Evolutionary conservation across 2,797 vertebrate genomes (phyloP), one percentile per base, ranked within the genome.

Genomic region (Ctenosaura bakeri): DNA sequence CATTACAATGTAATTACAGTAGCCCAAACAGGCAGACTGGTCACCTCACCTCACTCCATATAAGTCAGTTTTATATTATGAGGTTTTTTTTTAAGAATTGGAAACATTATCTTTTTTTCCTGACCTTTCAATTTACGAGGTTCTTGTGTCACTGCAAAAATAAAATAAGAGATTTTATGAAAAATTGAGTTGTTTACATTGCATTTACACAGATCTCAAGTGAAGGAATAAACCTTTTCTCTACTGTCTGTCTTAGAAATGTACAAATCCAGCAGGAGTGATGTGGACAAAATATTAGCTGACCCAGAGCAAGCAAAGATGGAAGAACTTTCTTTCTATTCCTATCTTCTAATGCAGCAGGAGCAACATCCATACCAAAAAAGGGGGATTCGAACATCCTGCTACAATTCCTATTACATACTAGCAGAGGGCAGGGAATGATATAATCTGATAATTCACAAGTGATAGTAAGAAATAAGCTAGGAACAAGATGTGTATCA

Each of bases 111-210:
- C 38, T 64, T 89, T 66, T 35, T 52, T 83, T 77, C 26, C 88
- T 66, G 29, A 78, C 59, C 46, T 78, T 89, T 83, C 46, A 24
- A 69, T 32, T 87, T 88, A 80, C 29, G 82, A 42, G 24, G 69
- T 85, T 89, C 83, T 38, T 50, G 26, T 74, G 29, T 35, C 52
- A 78, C 73, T 85, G 59, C 10, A 76, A 77, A 77, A 83, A n/a
- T 9, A 83, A 89, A 76, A 56, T 54, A 88, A 64, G 46, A 29
- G 13, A 18, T 81, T 42, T 80, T 69, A 80, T 69, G 5, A 46
- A 74, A 56, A 74, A 59, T 3, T 59, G 20, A 85, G 26, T 32
- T 66, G 12, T 35, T 46, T 66, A 69, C 13, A 52, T 24, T 42
- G 29, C 2, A 78, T 78, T n/a, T 78, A 14, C 12, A 69, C 86